Evolutionary conservation across 2,888 invertebrate genomes (phyloP).

Genomic region (Nebria salina): DNA sequence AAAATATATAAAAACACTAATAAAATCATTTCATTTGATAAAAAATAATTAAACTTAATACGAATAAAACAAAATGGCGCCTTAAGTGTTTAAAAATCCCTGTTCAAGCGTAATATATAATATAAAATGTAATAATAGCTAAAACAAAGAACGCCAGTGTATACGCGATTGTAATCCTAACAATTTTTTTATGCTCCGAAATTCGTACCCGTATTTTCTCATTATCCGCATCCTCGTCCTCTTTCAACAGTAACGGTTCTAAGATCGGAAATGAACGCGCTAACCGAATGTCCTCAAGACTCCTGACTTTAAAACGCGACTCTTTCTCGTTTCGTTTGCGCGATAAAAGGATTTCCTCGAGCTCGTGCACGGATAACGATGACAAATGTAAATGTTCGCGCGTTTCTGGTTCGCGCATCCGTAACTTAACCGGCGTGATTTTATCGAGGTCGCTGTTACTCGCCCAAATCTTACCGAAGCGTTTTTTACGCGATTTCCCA

Average conservation of each 20-base stretch:
- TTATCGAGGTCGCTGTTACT: constrained; percentile 56
- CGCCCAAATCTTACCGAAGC: constrained; percentile 36
- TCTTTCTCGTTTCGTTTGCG: constrained; percentile 32
- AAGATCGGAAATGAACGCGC: constrained; percentile 61
- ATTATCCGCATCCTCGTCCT: constrained; percentile 59
- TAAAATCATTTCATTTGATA: neutral
- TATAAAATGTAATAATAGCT: constrained; percentile 66
- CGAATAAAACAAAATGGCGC: neutral
- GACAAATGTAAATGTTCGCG: constrained; percentile 30
- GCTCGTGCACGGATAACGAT: constrained; percentile 41
- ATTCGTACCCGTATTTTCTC: constrained; percentile 55
- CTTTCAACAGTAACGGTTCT: constrained; percentile 65
- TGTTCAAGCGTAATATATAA: constrained; percentile 65
- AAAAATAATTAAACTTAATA: neutral
- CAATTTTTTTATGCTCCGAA: constrained; percentile 64
- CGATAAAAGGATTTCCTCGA: constrained; percentile 45
- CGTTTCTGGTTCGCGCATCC: neutral
- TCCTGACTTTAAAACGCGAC: constrained; percentile 35
- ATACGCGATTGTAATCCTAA: constrained; percentile 67
- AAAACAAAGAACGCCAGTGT: constrained; percentile 66
- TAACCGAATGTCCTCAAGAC: constrained; percentile 39
- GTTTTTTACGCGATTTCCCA: constrained; percentile 17
- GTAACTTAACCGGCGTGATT: constrained; percentile 57
- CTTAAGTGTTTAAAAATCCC: neutral
- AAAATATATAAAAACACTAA: neutral